Percentiles rank a stretch among this genome's conserved stretches.
These are phyloP conservation scores for Crotalus tigris DNA, from an alignment of 2,113 vertebrate genomes.

Conservation along the genomic window DNA sequence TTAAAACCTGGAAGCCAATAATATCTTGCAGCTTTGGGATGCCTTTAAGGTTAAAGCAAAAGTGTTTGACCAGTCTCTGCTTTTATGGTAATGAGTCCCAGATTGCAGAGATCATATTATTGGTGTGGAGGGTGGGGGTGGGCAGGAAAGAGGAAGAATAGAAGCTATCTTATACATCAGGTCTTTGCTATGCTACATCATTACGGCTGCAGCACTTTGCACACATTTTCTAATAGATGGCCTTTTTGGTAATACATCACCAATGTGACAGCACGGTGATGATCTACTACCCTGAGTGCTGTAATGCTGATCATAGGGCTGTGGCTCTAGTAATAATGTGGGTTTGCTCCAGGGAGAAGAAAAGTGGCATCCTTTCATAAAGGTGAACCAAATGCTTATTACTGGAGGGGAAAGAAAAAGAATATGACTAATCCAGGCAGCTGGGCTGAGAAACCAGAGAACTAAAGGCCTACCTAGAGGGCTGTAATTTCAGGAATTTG, in stretches of 20 bases:
- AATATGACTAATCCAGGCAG: background rate
- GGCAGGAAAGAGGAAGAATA: background rate
- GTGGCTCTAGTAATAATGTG: conserved; percentile 58
- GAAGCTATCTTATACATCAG: background rate
- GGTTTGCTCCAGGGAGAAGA: conserved; percentile 46
- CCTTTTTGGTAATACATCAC: conserved; percentile 63
- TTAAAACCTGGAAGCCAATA: conserved; percentile 43
- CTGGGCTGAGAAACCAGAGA: background rate
- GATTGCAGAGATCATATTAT: conserved; percentile 9
- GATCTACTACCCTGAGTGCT: conserved; percentile 51
- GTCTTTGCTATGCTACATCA: conserved; percentile 15
- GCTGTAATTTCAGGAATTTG: background rate
- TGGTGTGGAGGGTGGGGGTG: background rate
- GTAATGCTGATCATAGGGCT: conserved; percentile 62
- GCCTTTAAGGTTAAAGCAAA: conserved; percentile 23
- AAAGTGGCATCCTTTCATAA: conserved; percentile 28
- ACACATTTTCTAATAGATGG: conserved; percentile 55
- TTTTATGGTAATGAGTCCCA: conserved; percentile 23
- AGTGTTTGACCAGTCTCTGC: background rate
- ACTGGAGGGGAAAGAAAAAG: background rate
- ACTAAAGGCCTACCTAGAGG: background rate
- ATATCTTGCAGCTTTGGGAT: conserved; percentile 54
- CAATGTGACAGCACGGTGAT: conserved; percentile 61
- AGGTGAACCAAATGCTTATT: conserved; percentile 52
- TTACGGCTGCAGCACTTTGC: conserved; percentile 48